These are phyloP conservation scores for Copsychus sechellarum DNA, from an alignment of 2,113 vertebrate species.

Conservation along the genomic window DNA sequence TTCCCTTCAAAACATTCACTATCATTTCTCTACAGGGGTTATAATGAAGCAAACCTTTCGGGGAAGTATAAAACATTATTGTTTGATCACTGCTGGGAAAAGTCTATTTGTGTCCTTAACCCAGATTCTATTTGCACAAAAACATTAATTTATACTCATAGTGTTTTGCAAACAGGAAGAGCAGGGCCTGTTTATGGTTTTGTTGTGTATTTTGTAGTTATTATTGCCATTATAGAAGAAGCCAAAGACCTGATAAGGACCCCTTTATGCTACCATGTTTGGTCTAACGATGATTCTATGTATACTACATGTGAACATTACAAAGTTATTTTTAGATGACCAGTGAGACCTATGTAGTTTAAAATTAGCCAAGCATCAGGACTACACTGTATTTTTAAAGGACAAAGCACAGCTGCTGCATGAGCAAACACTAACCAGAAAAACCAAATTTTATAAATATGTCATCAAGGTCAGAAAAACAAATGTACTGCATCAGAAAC, in stretches of 20 bases:
- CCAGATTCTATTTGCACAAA: not conserved
- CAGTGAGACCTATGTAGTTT: not conserved
- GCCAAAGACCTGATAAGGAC: not conserved
- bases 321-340: slow-evolving; percentile 53
- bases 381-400: not conserved
- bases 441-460: not conserved
- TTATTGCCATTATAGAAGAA: not conserved
- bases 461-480: not conserved
- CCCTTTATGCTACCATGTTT: slow-evolving; percentile 9
- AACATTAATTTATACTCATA: not conserved
- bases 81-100: not conserved
- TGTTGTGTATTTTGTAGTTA: not conserved
- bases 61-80: not conserved
- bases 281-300: not conserved
- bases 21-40: not conserved
- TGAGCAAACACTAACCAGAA: not conserved
- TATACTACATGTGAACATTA: not conserved
- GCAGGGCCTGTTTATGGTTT: not conserved
- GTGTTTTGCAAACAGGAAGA: slow-evolving; percentile 48
- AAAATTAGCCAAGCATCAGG: slow-evolving; percentile 25
- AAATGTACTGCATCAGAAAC: not conserved
- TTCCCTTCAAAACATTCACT: not conserved
- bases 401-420: slow-evolving; percentile 2
- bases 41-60: not conserved
- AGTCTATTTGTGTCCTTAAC: not conserved